Percentiles rank a stretch among this genome's conserved stretches.
Conservation (phyloP, 2,888 invertebrate genomes). For the Drosophila rubida region DNA sequence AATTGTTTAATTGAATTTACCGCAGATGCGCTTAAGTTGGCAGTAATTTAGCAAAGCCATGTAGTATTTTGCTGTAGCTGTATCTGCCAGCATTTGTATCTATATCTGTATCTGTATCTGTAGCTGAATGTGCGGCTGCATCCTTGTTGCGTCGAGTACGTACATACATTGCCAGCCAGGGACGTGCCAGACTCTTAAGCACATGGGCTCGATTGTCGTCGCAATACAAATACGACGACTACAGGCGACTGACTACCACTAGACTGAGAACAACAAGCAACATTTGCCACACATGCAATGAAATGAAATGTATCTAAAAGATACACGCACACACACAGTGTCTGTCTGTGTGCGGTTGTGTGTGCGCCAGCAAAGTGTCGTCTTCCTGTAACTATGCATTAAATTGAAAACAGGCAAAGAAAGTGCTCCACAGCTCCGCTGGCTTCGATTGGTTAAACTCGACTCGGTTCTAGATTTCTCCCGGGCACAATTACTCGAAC, state of each 20-base stretch:
- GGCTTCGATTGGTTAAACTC: slow-evolving; percentile 39
- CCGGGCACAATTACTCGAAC: slow-evolving; percentile 64
- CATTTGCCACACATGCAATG: slow-evolving; percentile 61
- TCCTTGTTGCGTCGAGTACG: slow-evolving; percentile 23
- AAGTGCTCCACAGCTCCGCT: slow-evolving; percentile 58
- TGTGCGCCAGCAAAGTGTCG: slow-evolving; percentile 32
- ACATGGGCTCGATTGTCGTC: slow-evolving; percentile 69
- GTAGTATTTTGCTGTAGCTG: slow-evolving; percentile 43
- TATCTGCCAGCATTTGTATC: slow-evolving; percentile 30
- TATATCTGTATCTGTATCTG: slow-evolving; percentile 16
- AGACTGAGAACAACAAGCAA: slow-evolving; percentile 40
- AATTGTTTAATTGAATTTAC: slow-evolving; percentile 80
- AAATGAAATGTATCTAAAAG: slow-evolving; percentile 68
- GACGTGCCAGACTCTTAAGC: slow-evolving; percentile 58
- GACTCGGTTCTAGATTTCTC: slow-evolving; percentile 71
- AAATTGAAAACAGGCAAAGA: slow-evolving; percentile 73
- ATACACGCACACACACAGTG: slow-evolving; percentile 33
- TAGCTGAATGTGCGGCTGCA: slow-evolving; percentile 31
- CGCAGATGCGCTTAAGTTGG: slow-evolving; percentile 78
- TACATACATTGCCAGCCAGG: slow-evolving; percentile 32
- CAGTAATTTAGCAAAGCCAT: slow-evolving; percentile 74
- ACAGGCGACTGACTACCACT: slow-evolving; percentile 5
- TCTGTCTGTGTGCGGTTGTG: slow-evolving; percentile 2
- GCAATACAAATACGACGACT: slow-evolving; percentile 54
- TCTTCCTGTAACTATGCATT: slow-evolving; percentile 75